phyloP scores from a whole-genome alignment of 1,140 invertebrate genomes.

The Drosophila azteca region DNA sequence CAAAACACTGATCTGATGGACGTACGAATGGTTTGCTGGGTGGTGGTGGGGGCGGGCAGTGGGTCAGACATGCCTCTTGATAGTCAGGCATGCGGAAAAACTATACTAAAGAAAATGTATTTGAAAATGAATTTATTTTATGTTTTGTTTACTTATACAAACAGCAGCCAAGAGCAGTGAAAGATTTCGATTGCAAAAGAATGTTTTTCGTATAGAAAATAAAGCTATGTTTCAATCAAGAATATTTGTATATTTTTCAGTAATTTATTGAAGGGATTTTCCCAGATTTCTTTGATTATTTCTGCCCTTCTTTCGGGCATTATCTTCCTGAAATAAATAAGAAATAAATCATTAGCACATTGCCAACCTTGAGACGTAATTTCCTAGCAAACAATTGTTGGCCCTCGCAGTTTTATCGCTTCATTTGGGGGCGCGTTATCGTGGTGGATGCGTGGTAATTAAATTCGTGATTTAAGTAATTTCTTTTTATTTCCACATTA shows the following conservation, averaged over 20 bases:
- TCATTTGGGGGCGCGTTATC: constrained; percentile 43
- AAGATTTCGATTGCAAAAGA: too few relatives aligned
- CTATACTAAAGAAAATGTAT: constrained; percentile 4
- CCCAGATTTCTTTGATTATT: too few relatives aligned
- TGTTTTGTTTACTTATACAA: neutral
- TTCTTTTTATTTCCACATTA: constrained; percentile 45
- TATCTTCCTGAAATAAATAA: neutral
- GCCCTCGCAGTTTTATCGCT: constrained; percentile 27
- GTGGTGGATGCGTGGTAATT: constrained; percentile 62
- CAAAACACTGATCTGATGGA: neutral
- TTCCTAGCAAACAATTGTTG: neutral
- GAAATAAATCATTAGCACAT: neutral
- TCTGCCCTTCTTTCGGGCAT: too few relatives aligned
- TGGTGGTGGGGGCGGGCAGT: neutral
- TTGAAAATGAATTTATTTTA: constrained; percentile 11
- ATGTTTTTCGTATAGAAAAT: too few relatives aligned
- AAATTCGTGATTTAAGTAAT: constrained; percentile 54
- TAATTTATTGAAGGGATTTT: too few relatives aligned
- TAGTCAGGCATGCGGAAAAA: constrained; percentile 28
- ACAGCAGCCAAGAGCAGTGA: too few relatives aligned
- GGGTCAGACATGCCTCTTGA: constrained; percentile 36
- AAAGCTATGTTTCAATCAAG: too few relatives aligned
- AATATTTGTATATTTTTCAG: too few relatives aligned
- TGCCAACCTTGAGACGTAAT: neutral
- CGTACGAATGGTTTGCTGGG: constrained; percentile 1